Evolutionary conservation across 2,797 vertebrate species (phyloP).

Genomic region (Saxicola maurus): DNA sequence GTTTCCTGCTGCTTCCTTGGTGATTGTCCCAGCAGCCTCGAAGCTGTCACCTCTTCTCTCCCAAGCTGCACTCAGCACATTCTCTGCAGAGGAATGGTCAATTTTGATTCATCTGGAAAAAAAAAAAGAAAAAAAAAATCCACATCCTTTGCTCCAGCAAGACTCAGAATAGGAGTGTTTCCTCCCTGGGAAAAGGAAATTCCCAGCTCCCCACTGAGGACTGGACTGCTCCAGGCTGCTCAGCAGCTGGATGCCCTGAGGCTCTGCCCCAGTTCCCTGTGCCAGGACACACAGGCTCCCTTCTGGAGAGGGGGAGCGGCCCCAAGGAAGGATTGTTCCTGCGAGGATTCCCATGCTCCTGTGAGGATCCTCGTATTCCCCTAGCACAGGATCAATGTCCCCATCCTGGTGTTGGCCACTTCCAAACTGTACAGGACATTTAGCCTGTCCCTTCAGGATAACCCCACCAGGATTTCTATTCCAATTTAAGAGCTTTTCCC

Average conservation of each 20-base stretch:
- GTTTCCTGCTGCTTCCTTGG: neutral
- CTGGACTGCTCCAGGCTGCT: neutral
- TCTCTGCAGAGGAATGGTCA: neutral
- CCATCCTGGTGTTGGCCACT: neutral
- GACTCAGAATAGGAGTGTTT: slow-evolving; percentile 17
- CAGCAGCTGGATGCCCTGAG: neutral
- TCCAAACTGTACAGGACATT: neutral
- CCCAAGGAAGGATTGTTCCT: neutral
- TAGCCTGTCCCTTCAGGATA: neutral
- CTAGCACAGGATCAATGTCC: neutral
- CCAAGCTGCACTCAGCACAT: neutral
- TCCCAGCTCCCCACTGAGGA: neutral
- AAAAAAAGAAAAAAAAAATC: neutral
- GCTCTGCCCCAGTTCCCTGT: neutral
- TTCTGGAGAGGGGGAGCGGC: neutral
- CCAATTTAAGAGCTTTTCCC: neutral
- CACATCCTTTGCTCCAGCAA: neutral
- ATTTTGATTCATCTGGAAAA: neutral
- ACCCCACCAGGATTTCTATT: neutral
- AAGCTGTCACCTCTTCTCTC: neutral
- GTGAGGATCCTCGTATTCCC: fast-evolving
- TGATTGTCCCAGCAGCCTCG: neutral
- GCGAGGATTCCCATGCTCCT: fast-evolving
- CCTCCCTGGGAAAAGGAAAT: slow-evolving; percentile 8
- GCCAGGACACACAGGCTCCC: neutral